These are phyloP conservation scores for Tipula unca DNA, from an alignment of 2,888 invertebrate species.

Conservation along the genomic window DNA sequence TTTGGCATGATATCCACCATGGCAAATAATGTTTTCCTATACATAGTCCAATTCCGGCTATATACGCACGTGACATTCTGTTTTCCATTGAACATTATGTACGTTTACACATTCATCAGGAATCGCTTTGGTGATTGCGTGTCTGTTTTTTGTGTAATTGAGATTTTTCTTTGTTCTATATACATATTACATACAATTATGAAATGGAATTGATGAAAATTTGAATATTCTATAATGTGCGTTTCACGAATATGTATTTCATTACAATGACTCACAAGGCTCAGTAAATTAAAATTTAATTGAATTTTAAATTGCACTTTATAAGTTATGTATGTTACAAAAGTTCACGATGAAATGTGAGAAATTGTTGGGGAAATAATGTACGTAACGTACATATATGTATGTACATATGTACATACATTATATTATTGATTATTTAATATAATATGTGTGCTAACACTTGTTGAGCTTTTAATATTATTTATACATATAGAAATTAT, in stretches of 20 bases:
- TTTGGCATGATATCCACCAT: neutral
- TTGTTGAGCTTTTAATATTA: neutral
- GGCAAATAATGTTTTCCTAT: neutral
- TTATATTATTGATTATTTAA: neutral
- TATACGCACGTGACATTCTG: neutral
- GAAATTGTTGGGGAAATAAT: neutral
- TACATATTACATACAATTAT: neutral
- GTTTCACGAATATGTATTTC: neutral
- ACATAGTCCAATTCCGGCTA: neutral
- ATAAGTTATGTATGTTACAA: too few relatives aligned
- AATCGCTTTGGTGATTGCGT: neutral
- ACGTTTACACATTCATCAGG: neutral
- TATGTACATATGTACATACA: too few relatives aligned
- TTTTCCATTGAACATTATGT: too few relatives aligned
- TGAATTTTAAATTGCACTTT: neutral
- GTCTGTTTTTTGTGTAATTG: neutral
- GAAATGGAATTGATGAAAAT: neutral
- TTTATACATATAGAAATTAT: neutral
- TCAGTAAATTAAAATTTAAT: neutral
- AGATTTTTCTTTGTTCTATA: neutral
- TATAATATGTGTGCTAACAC: neutral
- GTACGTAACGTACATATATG: neutral
- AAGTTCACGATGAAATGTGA: too few relatives aligned
- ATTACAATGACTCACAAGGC: neutral
- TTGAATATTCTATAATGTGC: neutral